These are phyloP conservation scores for Drepana falcataria DNA, from an alignment of 2,888 invertebrate species.

Conservation along the genomic window DNA sequence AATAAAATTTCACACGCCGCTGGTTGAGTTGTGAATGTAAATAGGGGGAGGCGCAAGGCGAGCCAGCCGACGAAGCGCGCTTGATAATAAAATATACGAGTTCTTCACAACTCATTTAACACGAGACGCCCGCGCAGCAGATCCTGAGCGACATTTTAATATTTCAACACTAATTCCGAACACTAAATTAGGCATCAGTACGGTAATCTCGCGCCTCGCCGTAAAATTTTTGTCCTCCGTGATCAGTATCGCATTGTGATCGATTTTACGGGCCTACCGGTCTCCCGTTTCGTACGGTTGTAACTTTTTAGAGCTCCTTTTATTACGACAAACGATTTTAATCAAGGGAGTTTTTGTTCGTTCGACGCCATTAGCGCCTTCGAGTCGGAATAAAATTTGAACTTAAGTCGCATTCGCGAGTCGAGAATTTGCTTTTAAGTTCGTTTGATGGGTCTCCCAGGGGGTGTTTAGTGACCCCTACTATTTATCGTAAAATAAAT, in stretches of 20 bases:
- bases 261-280: slow-evolving; percentile 74
- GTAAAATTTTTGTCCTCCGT: slow-evolving; percentile 67
- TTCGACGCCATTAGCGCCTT: slow-evolving; percentile 64
- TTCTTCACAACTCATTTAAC: slow-evolving; percentile 61
- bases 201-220: slow-evolving; percentile 50
- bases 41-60: slow-evolving; percentile 38
- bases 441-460: slow-evolving; percentile 58
- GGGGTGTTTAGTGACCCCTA: slow-evolving; percentile 24
- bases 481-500: slow-evolving; percentile 21
- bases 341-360: slow-evolving; percentile 76
- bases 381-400: slow-evolving; percentile 65
- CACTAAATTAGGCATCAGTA: slow-evolving; percentile 54
- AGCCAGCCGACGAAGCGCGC: slow-evolving; percentile 16
- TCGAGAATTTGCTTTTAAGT: slow-evolving; percentile 68
- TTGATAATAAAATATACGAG: slow-evolving; percentile 57
- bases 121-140: slow-evolving; percentile 36
- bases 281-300: slow-evolving; percentile 64
- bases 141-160: slow-evolving; percentile 50
- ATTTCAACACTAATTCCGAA: slow-evolving; percentile 49
- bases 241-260: slow-evolving; percentile 69
- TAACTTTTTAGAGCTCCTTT: slow-evolving; percentile 76
- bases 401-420: slow-evolving; percentile 62
- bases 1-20: slow-evolving; percentile 75
- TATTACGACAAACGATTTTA: slow-evolving; percentile 79
- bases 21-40: slow-evolving; percentile 64